Evolutionary conservation across 2,797 vertebrate genomes (phyloP), one percentile per base, ranked within the genome.

Genomic region (Ctenopoma kingsleyae): DNA sequence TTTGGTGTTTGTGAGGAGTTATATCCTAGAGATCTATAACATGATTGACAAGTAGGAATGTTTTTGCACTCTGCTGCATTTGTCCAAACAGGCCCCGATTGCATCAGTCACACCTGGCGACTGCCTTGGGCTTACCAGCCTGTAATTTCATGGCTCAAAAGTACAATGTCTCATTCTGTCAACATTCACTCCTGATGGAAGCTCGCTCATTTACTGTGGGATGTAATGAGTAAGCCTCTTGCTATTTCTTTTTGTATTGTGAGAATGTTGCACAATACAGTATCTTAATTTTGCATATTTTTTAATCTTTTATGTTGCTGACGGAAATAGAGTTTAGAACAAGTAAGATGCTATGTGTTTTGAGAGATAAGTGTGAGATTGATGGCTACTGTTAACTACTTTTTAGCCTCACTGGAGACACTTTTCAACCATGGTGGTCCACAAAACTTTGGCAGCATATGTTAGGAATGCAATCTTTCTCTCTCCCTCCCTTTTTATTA

Each of bases 91-190:
- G 86, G 95, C 93, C 93, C 90, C 86, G 90, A 91, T 91, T 92
- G 92, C 91, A 92, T 92, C 92, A 92, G 91, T 94, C 92, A 94
- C 95, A 96, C 95, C 96, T 96, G 95, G 94, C 78, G 89, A 94
- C 89, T 73, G 95, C 96, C 95, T 90, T 87, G 88, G 95, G 95
- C 95, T 84, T 90, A 92, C 91, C 91, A 92, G 83, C 82, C 90
- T 92, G 87, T 93, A 95, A 96, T 96, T 95, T 93, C 93, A 96
- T 87, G 90, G 85, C 91, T 93, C 89, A 89, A 94, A 93, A 90
- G 91, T 94, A 92, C 94, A 92, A 94, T 92, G 85, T 94, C 94
- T 93, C 93, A 95, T 87, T 94, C 94, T 95, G 94, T 96, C 95
- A 95, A 93, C 86, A 81, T 80, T 92, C 86, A 86, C 78, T 87